Evolutionary conservation across 2,888 invertebrate genomes (phyloP), one percentile per base, ranked within the genome.

Genomic region (Catocala fraxini): DNA sequence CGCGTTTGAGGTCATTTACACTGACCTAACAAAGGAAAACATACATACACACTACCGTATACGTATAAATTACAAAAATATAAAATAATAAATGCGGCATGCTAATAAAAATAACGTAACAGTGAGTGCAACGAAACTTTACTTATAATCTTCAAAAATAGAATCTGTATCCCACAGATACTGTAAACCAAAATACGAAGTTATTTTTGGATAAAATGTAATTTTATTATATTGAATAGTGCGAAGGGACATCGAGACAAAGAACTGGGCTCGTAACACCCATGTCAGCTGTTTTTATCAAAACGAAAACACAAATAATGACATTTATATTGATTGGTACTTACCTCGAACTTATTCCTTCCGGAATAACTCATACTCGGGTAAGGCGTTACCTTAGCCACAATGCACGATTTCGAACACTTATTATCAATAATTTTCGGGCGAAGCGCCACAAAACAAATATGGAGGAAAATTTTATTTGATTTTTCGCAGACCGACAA

Each of bases 261-360:
- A 91, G 94, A 89, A 92, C 80, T 35, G 48, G 58, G 52, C 65
- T 71, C 69, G 43, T 54, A 70, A 51, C 59, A 61, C 77, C 79
- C 82, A 89, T 89, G 94, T 95, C 96, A 96, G 95, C 95, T 96
- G 96, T 95, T 95, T 95, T 95, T 91, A 90, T 90, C 92, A 90
- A 89, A 91, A 89, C 78, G 85, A 91, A 90, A 92, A 93, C 89
- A 93, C 90, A 93, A 90, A 90, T 89, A 90, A 83, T 84, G 77
- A 73, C 71, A 72, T 62, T 63, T 68, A 66, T 75, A 84, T 87
- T 77, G 81, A 84, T 85, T 76, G 51, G 12, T 49, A 84, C 95
- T 89, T 86, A 96, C 96, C 95, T 96, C 96, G 87, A 95, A 95
- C 91, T 95, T 95, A 89, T 95, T 95, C 92, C 95, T 95, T 81